Percentiles rank a stretch among this genome's conserved stretches.
Evolutionary conservation across 2,113 vertebrate genomes (phyloP).

Genomic region (Cathartes aura): DNA sequence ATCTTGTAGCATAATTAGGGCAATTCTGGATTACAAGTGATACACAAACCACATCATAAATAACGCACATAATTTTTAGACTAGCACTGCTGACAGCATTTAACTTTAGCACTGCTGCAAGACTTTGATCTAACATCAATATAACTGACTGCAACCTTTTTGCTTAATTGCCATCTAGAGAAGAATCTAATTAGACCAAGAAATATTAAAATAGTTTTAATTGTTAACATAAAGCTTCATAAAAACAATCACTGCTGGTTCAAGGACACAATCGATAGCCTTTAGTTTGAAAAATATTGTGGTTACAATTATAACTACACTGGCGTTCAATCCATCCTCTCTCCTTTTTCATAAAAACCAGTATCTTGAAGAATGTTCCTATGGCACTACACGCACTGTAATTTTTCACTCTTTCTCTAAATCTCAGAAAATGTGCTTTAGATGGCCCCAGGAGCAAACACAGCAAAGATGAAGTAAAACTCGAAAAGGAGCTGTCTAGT

Average conservation of each 20-base stretch:
- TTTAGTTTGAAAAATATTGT: conserved; percentile 29
- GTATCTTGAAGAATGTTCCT: conserved; percentile 59
- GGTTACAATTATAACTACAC: conserved; percentile 47
- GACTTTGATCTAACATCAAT: conserved; percentile 36
- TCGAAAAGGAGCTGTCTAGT: conserved; percentile 64
- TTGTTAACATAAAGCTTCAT: conserved; percentile 24
- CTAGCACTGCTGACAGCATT: conserved; percentile 8
- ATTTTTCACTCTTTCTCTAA: conserved; percentile 72
- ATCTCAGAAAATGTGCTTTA: conserved; percentile 53
- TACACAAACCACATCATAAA: not conserved
- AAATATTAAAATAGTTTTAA: conserved; percentile 60
- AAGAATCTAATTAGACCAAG: conserved; percentile 44
- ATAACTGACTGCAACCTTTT: conserved; percentile 15
- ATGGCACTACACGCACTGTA: conserved; percentile 34
- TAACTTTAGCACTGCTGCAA: not conserved
- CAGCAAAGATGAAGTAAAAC: conserved; percentile 71
- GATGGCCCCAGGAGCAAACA: conserved; percentile 72
- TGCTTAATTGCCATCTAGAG: conserved; percentile 26
- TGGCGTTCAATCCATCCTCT: conserved; percentile 26
- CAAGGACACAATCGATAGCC: conserved; percentile 50
- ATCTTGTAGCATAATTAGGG: not conserved
- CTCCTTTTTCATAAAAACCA: conserved; percentile 53
- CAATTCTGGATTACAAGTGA: not conserved
- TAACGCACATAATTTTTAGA: not conserved
- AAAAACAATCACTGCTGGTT: conserved; percentile 38